A percentile compares a stretch with the other conserved stretches of the same genome.
These are phyloP conservation scores for Caranx ignobilis DNA, from an alignment of 2,113 vertebrate genomes.

Conservation along the genomic window DNA sequence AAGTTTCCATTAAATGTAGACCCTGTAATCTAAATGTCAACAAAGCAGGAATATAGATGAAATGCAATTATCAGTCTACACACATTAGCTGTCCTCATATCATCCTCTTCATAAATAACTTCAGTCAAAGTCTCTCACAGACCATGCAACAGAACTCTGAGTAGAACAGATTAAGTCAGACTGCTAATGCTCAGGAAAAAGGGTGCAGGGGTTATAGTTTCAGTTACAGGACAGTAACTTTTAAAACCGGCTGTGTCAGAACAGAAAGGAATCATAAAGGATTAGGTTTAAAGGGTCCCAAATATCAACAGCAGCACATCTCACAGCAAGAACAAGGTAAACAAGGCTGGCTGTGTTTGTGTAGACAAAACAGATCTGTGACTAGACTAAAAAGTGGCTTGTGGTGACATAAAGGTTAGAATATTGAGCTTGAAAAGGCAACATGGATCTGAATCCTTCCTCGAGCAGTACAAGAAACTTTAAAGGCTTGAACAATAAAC, in stretches of 20 bases:
- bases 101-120: not conserved
- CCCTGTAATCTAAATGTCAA: not conserved
- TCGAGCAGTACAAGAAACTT: not conserved
- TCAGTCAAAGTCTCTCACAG: not conserved
- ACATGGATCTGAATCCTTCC: not conserved
- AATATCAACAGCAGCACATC: not conserved
- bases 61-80: too few relatives aligned
- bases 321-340: not conserved
- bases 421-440: not conserved
- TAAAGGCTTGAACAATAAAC: not conserved
- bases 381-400: constrained; percentile 17
- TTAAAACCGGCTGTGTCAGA: not conserved
- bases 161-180: not conserved
- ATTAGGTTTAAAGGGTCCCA: constrained; percentile 2
- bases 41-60: not conserved
- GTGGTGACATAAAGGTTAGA: not conserved
- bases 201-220: not conserved
- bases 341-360: not conserved
- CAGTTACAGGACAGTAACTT: not conserved
- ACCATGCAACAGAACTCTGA: not conserved
- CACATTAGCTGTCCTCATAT: not conserved
- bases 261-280: not conserved
- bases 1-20: not conserved
- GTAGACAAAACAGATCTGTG: constrained; percentile 15
- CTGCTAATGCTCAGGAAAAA: not conserved